phyloP scores from a whole-genome alignment of 2,888 invertebrate genomes.

The Dorcus parallelipipedus region DNA sequence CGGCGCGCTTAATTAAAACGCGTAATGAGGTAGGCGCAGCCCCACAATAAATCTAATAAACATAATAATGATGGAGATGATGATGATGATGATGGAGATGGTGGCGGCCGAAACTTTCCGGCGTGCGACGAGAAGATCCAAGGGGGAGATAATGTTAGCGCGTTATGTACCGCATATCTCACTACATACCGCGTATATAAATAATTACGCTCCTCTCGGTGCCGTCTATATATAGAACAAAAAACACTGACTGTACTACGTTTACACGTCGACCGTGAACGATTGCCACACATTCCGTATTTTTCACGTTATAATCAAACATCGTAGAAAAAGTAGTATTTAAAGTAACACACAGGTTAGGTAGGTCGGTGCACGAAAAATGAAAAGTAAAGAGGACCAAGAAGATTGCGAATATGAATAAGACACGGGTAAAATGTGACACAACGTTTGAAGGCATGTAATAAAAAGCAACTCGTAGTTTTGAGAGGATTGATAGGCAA shows the following conservation, averaged over 20 bases:
- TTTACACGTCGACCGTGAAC: constrained; percentile 17
- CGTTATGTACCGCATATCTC: not conserved
- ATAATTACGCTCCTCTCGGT: constrained; percentile 30
- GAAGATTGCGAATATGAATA: too few relatives aligned
- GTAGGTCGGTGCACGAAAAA: not conserved
- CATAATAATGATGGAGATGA: too few relatives aligned
- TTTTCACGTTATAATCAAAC: not conserved
- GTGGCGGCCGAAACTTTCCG: too few relatives aligned
- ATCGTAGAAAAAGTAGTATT: not conserved
- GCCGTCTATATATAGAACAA: constrained; percentile 32
- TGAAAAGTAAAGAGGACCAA: too few relatives aligned
- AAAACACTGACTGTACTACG: constrained; percentile 22
- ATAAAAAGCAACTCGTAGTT: too few relatives aligned
- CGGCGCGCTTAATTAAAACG: too few relatives aligned
- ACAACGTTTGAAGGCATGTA: too few relatives aligned
- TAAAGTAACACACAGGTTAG: not conserved
- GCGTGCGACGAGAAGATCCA: not conserved
- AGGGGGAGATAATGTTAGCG: constrained; percentile 2
- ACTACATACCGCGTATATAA: constrained; percentile 27
- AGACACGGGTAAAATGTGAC: too few relatives aligned
- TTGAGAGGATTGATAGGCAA: too few relatives aligned
- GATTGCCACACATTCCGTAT: not conserved
- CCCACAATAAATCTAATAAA: too few relatives aligned
- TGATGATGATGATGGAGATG: not conserved
- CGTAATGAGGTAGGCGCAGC: too few relatives aligned